Evolutionary conservation across 2,888 invertebrate species (phyloP).

Genomic region (Girardia tigrina): DNA sequence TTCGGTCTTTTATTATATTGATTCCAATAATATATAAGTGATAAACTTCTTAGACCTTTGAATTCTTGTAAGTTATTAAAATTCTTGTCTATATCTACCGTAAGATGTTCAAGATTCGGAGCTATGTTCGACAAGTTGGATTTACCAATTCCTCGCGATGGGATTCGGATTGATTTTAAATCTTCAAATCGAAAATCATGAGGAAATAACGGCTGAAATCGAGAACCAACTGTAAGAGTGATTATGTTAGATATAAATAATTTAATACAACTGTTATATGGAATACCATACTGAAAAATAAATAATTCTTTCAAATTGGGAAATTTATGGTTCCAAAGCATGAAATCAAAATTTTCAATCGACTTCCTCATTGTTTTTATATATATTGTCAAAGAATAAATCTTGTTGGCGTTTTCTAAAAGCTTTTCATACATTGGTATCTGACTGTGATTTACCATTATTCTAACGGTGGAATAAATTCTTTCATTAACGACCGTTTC

Average conservation of each 20-base stretch:
- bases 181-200: not conserved
- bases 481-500: not conserved
- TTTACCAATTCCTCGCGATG: not conserved
- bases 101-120: not conserved
- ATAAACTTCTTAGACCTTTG: not conserved
- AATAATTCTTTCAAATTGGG: not conserved
- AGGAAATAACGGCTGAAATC: not conserved
- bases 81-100: not conserved
- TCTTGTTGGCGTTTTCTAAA: not conserved
- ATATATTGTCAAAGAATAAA: not conserved
- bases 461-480: not conserved
- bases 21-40: not conserved
- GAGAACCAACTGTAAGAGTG: not conserved
- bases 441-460: not conserved
- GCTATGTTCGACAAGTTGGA: not conserved
- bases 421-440: not conserved
- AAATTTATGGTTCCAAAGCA: not conserved
- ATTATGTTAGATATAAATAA: not conserved
- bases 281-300: not conserved
- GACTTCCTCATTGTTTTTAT: not conserved
- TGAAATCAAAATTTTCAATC: not conserved
- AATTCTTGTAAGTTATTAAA: not conserved
- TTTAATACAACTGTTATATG: not conserved
- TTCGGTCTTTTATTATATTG: not conserved
- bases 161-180: not conserved